Conservation (phyloP, 2,113 vertebrate genomes). For the Mungos mungo region DNA sequence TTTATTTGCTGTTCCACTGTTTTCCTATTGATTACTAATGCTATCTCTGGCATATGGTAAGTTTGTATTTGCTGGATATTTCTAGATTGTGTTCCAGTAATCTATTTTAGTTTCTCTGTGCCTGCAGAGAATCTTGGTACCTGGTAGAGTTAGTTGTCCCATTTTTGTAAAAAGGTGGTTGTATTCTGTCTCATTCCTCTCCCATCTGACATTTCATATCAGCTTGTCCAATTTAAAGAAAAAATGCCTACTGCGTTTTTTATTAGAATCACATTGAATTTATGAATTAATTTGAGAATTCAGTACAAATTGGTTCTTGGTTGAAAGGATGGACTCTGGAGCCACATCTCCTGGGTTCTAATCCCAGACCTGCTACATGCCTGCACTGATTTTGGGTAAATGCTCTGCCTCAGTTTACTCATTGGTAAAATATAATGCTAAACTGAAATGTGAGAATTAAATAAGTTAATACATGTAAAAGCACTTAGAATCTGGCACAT, state of each 20-base stretch:
- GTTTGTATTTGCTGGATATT: not conserved
- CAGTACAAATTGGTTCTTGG: not conserved
- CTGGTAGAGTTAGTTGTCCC: not conserved
- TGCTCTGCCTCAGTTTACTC: not conserved
- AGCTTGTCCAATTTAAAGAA: constrained; percentile 39
- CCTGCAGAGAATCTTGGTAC: not conserved
- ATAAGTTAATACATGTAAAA: constrained; percentile 24
- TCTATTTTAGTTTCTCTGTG: not conserved
- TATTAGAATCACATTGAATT: not conserved
- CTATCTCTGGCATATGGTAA: not conserved
- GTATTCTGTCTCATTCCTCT: not conserved
- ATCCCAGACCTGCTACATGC: not conserved
- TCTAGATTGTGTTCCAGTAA: not conserved
- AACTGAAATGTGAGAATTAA: not conserved
- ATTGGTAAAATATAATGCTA: not conserved
- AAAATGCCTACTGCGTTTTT: not conserved
- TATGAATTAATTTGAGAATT: not conserved
- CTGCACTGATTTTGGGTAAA: not conserved
- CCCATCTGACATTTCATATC: not conserved
- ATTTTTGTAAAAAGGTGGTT: constrained; percentile 30
- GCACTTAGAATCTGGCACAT: not conserved
- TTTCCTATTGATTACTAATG: not conserved
- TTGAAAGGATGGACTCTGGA: not conserved
- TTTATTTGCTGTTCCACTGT: not conserved
- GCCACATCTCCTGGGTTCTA: not conserved